phyloP scores from a whole-genome alignment of 1,140 invertebrate species.

The Piezodorus guildinii region DNA sequence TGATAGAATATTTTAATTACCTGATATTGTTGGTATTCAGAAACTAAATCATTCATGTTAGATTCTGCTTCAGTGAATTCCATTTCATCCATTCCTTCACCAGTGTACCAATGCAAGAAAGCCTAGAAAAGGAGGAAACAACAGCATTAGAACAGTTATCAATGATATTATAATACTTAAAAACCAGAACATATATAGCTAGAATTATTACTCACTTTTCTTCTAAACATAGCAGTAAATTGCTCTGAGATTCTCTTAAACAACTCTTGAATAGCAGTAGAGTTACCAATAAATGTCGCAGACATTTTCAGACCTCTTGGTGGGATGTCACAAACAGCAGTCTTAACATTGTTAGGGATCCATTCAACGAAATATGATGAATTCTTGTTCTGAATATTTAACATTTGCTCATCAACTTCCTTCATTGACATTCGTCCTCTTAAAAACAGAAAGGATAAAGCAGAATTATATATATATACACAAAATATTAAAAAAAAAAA shows the following conservation, averaged over 20 bases:
- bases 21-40: constrained; percentile 85
- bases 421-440: constrained; percentile 94
- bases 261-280: constrained; percentile 77
- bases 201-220: constrained; percentile 40
- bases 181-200: too few species aligned
- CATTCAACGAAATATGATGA: constrained; percentile 87
- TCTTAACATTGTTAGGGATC: constrained; percentile 87
- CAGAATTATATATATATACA: background rate
- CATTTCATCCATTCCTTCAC: constrained; percentile 71
- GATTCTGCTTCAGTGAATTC: constrained; percentile 64
- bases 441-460: background rate
- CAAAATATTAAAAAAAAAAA: too few species aligned
- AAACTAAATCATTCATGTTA: constrained; percentile 69
- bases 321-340: constrained; percentile 87
- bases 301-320: constrained; percentile 85
- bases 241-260: constrained; percentile 53
- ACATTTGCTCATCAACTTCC: constrained; percentile 36
- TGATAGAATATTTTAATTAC: constrained; percentile 32
- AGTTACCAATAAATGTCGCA: constrained; percentile 83
- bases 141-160: too few species aligned
- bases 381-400: constrained; percentile 86
- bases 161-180: too few species aligned
- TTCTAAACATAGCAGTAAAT: constrained; percentile 74
- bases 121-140: constrained; percentile 72
- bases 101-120: constrained; percentile 78